Percentiles rank a stretch among this genome's conserved stretches.
phyloP scores from a whole-genome alignment of 2,113 vertebrate genomes.

The Oncorhynchus nerka region DNA sequence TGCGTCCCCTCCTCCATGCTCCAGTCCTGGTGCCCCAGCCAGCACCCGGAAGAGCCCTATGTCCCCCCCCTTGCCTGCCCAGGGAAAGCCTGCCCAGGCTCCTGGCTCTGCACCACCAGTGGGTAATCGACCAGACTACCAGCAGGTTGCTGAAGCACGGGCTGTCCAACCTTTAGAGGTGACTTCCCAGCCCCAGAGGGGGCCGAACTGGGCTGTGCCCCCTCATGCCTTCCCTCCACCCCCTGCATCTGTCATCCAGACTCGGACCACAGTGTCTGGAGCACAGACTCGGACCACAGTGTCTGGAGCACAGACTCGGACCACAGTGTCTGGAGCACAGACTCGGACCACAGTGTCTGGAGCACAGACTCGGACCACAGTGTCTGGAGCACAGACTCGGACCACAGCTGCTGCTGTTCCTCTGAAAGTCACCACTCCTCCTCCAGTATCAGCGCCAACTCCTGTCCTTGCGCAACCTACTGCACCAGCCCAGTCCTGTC shows the following conservation, averaged over 20 bases:
- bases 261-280: conserved; percentile 30
- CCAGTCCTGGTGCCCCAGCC: conserved; percentile 78
- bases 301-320: conserved; percentile 45
- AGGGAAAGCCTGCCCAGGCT: conserved; percentile 78
- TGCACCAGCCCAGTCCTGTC: conserved; percentile 29
- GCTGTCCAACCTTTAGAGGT: conserved; percentile 69
- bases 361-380: conserved; percentile 42
- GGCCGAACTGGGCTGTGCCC: conserved; percentile 52
- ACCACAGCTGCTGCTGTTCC: conserved; percentile 15
- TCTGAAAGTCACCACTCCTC: conserved; percentile 33
- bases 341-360: conserved; percentile 31
- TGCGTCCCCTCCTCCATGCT: conserved; percentile 79
- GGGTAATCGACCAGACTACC: conserved; percentile 69
- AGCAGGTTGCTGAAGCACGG: conserved; percentile 78
- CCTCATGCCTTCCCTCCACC: conserved; percentile 41
- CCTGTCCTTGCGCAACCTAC: conserved; percentile 40
- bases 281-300: conserved; percentile 8
- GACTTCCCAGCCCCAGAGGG: conserved; percentile 57
- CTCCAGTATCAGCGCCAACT: conserved; percentile 45
- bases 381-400: conserved; percentile 28
- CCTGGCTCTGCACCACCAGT: conserved; percentile 69
- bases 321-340: conserved; percentile 28
- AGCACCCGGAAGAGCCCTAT: conserved; percentile 80
- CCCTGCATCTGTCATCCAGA: conserved; percentile 43
- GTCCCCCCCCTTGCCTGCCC: conserved; percentile 69